phyloP scores from a whole-genome alignment of 1,140 invertebrate genomes.

The Trichogramma pretiosum region DNA sequence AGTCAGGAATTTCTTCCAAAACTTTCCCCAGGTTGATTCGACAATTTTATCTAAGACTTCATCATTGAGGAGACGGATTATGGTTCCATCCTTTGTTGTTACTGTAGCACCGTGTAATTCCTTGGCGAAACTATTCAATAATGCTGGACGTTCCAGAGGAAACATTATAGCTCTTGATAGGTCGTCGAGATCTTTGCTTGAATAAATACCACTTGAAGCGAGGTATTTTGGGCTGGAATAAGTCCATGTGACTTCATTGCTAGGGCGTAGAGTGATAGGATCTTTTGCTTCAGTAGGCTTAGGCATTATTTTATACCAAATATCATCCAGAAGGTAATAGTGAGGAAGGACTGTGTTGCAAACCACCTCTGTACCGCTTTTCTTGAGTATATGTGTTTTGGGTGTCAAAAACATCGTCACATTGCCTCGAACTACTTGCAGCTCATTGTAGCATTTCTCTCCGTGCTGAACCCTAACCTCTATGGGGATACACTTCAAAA shows the following conservation, averaged over 20 bases:
- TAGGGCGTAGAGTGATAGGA: background rate
- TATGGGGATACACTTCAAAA: conserved; percentile 21
- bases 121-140: background rate
- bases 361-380: conserved; percentile 2
- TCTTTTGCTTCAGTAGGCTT: background rate
- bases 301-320: conserved; percentile 15
- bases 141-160: background rate
- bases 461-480: conserved; percentile 4
- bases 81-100: background rate
- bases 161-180: background rate
- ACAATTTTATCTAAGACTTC: conserved; percentile 10
- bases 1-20: conserved; percentile 9
- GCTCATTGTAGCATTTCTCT: conserved; percentile 16
- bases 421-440: conserved; percentile 14
- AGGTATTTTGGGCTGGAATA: background rate
- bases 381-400: conserved; percentile 14
- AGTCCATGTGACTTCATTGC: background rate
- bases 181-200: background rate
- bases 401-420: conserved; percentile 11
- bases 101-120: background rate
- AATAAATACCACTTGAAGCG: background rate
- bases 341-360: conserved; percentile 10
- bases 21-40: conserved; percentile 1
- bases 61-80: conserved; percentile 12
- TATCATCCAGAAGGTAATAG: conserved; percentile 7